A percentile compares a stretch with the other conserved stretches of the same genome.
phyloP scores from a whole-genome alignment of 2,888 invertebrate species.

The Schizaphis graminum region DNA sequence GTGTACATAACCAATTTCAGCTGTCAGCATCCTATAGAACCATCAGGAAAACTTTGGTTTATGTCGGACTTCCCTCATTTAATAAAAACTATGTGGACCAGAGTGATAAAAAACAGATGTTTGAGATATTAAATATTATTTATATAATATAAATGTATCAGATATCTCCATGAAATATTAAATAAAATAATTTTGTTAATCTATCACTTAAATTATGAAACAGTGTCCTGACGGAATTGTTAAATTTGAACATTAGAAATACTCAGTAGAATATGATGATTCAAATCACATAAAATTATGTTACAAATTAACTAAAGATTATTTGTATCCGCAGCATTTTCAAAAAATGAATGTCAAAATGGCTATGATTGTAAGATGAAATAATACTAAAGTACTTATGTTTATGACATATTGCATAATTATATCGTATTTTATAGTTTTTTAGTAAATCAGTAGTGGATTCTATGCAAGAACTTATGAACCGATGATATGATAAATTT shows the following conservation, averaged over 20 bases:
- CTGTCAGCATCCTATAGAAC: neutral
- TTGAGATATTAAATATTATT: neutral
- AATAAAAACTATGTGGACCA: conserved; percentile 9
- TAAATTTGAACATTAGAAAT: neutral
- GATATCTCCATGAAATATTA: no score
- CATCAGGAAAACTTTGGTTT: neutral
- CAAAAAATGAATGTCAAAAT: neutral
- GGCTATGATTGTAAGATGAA: neutral
- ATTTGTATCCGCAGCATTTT: no score
- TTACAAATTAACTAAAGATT: no score
- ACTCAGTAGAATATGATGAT: neutral
- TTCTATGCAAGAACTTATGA: no score
- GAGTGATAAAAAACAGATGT: conserved; percentile 6
- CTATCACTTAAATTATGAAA: no score
- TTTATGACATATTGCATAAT: no score
- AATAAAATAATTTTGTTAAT: no score
- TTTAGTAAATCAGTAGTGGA: no score
- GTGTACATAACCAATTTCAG: neutral
- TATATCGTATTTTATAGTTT: no score
- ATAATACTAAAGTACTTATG: no score
- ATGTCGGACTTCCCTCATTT: neutral
- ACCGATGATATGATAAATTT: no score
- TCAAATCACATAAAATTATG: neutral
- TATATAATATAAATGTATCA: no score
- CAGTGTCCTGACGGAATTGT: neutral